These are phyloP conservation scores for Metaphire vulgaris DNA, from an alignment of 1,140 invertebrate species.

Conservation along the genomic window DNA sequence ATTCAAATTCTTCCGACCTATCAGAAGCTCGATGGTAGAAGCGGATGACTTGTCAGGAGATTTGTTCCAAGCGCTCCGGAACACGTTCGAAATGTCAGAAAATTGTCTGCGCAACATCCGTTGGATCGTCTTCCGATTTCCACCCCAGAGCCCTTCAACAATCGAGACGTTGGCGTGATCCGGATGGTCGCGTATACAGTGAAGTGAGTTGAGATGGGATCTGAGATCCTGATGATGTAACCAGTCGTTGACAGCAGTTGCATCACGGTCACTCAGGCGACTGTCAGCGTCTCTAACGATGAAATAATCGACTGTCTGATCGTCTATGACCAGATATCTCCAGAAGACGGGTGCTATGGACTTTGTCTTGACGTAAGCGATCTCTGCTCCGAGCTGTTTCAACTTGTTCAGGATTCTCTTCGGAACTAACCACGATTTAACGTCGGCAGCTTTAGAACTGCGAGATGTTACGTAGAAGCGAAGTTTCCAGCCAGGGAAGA, in stretches of 20 bases:
- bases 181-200: constrained; percentile 42
- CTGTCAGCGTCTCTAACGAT: constrained; percentile 41
- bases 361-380: neutral
- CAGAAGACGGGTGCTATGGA: constrained; percentile 29
- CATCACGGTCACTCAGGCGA: constrained; percentile 35
- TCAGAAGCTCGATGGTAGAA: neutral
- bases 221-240: neutral
- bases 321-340: constrained; percentile 41
- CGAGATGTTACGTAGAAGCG: constrained; percentile 19
- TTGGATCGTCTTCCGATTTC: neutral
- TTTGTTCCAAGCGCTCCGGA: neutral
- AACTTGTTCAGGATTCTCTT: constrained; percentile 11
- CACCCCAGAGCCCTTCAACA: constrained; percentile 15
- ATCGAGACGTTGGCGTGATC: constrained; percentile 22
- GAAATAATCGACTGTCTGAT: constrained; percentile 41
- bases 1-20: neutral
- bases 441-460: neutral
- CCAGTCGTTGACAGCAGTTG: constrained; percentile 40
- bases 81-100: neutral
- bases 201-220: constrained; percentile 34
- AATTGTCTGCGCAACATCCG: neutral
- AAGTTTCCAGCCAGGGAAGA: constrained; percentile 28
- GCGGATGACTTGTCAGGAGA: neutral
- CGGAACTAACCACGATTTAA: constrained; percentile 6
- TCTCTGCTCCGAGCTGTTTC: constrained; percentile 5